A percentile compares a stretch with the other conserved stretches of the same genome.
Evolutionary conservation across 1,140 invertebrate species (phyloP).

Genomic region (Cydia amplana): DNA sequence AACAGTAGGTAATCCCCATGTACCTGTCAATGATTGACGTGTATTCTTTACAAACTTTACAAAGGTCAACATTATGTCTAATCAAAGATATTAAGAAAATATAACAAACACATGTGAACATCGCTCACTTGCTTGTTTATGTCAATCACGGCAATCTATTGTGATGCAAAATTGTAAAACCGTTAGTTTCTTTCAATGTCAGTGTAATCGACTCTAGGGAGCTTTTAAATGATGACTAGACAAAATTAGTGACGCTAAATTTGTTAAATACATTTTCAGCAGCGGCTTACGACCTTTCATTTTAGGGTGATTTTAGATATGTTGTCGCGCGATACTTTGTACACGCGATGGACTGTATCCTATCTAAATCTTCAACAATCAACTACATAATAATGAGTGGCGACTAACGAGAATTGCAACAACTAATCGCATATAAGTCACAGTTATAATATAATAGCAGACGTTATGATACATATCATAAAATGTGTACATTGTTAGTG

Average conservation of each 20-base stretch:
- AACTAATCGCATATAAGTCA: too few species aligned
- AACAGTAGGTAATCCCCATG: constrained; percentile 38
- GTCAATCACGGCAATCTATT: constrained; percentile 52
- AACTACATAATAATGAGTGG: too few species aligned
- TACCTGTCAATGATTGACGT: constrained; percentile 45
- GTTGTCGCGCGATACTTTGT: background rate
- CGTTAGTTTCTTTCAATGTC: constrained; percentile 30
- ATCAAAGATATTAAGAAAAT: constrained; percentile 47
- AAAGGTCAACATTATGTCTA: constrained; percentile 52
- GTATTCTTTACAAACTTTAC: constrained; percentile 44
- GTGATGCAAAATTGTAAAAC: constrained; percentile 26
- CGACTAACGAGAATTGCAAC: too few species aligned
- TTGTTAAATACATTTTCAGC: background rate
- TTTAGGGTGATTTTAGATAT: background rate
- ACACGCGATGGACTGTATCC: background rate
- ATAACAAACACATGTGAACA: constrained; percentile 49
- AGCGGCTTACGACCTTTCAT: background rate
- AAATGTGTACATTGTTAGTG: too few species aligned
- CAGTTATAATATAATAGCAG: too few species aligned
- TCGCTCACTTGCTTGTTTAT: constrained; percentile 56
- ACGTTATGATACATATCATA: too few species aligned
- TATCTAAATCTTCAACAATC: background rate
- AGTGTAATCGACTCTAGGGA: background rate
- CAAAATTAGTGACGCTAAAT: background rate
- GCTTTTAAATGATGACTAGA: constrained; percentile 1